Evolutionary conservation across 2,113 vertebrate genomes (phyloP).

Genomic region (Myotis yumanensis): DNA sequence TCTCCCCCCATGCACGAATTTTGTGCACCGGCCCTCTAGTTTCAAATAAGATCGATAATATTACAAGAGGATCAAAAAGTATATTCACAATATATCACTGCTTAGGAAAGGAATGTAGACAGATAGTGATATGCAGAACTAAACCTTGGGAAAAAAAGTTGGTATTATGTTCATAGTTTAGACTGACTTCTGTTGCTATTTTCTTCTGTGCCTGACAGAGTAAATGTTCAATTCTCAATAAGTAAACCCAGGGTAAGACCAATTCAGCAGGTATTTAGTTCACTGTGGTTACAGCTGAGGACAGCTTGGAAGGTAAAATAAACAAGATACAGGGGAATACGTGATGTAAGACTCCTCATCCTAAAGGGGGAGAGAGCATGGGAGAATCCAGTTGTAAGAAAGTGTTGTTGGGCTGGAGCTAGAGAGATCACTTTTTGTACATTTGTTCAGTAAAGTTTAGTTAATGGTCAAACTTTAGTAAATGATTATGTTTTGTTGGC

Average conservation of each 20-base stretch:
- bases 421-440: neutral
- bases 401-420: neutral
- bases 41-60: neutral
- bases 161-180: neutral
- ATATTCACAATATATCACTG: neutral
- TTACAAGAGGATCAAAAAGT: neutral
- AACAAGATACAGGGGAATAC: neutral
- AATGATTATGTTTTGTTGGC: neutral
- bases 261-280: neutral
- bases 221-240: neutral
- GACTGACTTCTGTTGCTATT: neutral
- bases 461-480: neutral
- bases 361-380: accelerated
- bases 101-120: neutral
- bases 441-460: neutral
- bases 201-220: neutral
- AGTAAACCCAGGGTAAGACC: neutral
- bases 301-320: neutral
- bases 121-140: neutral
- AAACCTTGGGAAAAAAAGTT: neutral
- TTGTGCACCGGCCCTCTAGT: neutral
- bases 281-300: neutral
- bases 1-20: too few relatives aligned
- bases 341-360: too few relatives aligned
- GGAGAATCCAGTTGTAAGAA: neutral